Percentiles rank a stretch among this genome's conserved stretches.
phyloP scores from a whole-genome alignment of 2,113 vertebrate genomes.

The Puffinus mauretanicus region DNA sequence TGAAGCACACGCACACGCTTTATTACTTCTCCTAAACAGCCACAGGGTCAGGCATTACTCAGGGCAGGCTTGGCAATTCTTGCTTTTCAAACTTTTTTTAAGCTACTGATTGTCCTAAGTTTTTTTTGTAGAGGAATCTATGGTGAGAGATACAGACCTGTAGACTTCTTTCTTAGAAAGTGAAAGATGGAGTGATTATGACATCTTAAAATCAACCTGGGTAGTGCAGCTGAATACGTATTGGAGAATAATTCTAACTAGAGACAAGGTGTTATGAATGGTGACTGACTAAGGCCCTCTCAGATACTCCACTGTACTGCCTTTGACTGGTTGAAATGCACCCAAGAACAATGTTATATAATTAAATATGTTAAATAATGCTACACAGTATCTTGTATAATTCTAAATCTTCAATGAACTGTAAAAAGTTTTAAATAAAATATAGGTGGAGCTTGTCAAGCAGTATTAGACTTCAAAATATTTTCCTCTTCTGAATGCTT shows the following conservation, averaged over 20 bases:
- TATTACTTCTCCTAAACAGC: neutral
- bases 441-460: conserved; percentile 22
- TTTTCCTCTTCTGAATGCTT: conserved; percentile 1
- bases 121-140: neutral
- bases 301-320: neutral
- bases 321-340: neutral
- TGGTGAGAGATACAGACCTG: neutral
- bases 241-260: neutral
- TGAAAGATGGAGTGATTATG: neutral
- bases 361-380: conserved; percentile 46
- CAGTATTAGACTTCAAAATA: conserved; percentile 5
- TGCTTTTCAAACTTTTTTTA: neutral
- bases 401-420: conserved; percentile 7
- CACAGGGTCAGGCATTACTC: neutral
- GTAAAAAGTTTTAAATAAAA: conserved; percentile 30
- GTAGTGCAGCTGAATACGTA: neutral
- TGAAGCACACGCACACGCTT: neutral
- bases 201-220: neutral
- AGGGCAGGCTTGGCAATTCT: neutral
- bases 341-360: neutral
- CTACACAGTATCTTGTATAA: neutral
- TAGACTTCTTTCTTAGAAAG: neutral
- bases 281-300: neutral
- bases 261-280: neutral
- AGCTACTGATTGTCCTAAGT: neutral